Evolutionary conservation across 2,113 vertebrate species (phyloP).

Genomic region (Danionella cerebrum): DNA sequence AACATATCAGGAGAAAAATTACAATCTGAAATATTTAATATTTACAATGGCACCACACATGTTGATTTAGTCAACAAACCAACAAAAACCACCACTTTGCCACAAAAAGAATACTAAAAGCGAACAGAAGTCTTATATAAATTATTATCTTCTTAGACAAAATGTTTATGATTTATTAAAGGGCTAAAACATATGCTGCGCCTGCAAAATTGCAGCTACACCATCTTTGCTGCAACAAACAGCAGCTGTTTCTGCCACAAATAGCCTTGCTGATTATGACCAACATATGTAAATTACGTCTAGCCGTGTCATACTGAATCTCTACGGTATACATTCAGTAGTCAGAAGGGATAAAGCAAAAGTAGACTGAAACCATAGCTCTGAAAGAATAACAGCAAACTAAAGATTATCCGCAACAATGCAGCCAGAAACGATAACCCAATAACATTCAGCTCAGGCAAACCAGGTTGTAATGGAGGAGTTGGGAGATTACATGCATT

Average conservation of each 20-base stretch:
- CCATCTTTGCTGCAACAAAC: background rate
- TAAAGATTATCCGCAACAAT: background rate
- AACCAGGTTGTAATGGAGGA: background rate
- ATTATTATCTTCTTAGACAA: conserved; percentile 1
- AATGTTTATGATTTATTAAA: conserved; percentile 16
- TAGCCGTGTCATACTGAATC: background rate
- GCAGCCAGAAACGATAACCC: background rate
- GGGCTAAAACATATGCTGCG: background rate
- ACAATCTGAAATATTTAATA: background rate
- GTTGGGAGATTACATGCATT: conserved; percentile 12
- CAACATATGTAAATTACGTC: conserved; percentile 20
- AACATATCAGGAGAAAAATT: background rate
- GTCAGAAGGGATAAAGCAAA: background rate
- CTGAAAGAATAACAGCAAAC: background rate
- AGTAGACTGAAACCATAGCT: background rate
- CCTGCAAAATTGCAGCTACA: background rate
- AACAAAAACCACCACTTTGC: background rate
- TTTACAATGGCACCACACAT: background rate
- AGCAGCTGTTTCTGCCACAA: conserved; percentile 20
- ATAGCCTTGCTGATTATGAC: conserved; percentile 16
- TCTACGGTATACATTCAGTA: background rate
- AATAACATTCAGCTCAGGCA: background rate
- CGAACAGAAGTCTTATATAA: background rate
- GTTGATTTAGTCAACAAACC: too few relatives aligned
- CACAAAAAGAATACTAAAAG: background rate